Conservation (phyloP, 2,797 vertebrate species). For the Clarias pachynema region DNA sequence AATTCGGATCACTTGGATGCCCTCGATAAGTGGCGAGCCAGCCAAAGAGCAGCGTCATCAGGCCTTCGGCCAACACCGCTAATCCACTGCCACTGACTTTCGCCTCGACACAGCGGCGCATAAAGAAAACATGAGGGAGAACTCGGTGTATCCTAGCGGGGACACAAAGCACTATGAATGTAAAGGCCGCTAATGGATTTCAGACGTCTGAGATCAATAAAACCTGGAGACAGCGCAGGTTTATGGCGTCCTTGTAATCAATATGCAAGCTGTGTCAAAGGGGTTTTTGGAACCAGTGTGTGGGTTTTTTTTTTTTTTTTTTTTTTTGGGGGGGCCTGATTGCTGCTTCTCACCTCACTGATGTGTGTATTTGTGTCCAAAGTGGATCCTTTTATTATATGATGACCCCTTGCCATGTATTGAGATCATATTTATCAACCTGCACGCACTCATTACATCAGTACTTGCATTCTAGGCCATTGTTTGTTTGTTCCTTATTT, state of each 20-base stretch:
- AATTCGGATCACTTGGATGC: conserved; percentile 44
- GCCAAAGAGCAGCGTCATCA: conserved; percentile 47
- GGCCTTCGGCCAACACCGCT: conserved; percentile 44
- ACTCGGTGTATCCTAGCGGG: conserved; percentile 46
- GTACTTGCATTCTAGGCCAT: neutral
- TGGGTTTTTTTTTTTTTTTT: conserved; percentile 28
- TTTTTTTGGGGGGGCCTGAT: neutral
- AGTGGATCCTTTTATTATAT: neutral
- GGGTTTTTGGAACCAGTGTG: neutral
- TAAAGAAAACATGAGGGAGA: conserved; percentile 50
- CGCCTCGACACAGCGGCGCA: conserved; percentile 38
- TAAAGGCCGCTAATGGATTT: conserved; percentile 63
- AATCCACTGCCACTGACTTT: conserved; percentile 49
- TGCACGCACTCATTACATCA: neutral
- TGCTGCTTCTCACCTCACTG: neutral
- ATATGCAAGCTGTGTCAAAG: conserved; percentile 54
- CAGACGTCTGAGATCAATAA: conserved; percentile 61
- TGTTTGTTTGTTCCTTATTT: neutral
- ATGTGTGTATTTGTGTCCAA: neutral
- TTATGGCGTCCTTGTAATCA: conserved; percentile 62
- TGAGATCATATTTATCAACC: neutral
- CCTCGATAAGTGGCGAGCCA: conserved; percentile 40
- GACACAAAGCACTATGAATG: conserved; percentile 55
- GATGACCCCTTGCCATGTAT: neutral
- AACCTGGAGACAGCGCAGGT: conserved; percentile 57